Evolutionary conservation across 1,140 invertebrate genomes (phyloP), one percentile per base, ranked within the genome.

Genomic region (Philotrypesis tridentata): DNA sequence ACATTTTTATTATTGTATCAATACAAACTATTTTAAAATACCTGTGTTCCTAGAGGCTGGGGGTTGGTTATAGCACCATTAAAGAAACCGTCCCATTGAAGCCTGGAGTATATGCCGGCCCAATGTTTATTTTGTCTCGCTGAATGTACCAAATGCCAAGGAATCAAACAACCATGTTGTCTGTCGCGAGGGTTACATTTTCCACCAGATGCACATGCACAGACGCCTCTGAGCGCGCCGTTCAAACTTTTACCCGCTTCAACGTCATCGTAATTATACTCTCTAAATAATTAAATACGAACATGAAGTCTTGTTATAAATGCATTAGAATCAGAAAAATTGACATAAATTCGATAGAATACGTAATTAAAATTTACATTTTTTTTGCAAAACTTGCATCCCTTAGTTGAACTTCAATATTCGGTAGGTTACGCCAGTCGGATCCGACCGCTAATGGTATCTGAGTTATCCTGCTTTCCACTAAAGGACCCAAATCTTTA

Each of bases 91-190:
- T 96, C 94, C 96, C 96, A 97, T 77, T 95, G 94, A 1, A 97
- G 87, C 65, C 97, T 92, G 1, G 96, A 93, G 80, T 94, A 95
- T 29, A 94, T 90, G 1, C 94, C 94, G 0, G 95, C 93, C 97
- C 97, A 98, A 91, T 98, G 92, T 89, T 97, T 96, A 89, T 98
- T 96, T 29, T 96, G 90, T 89, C 97, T 96, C 31, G 94, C 96
- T 1, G 97, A 97, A 89, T 98, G 97, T n/a, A 96, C 96, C 76
- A 98, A 92, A 89, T 96, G 97, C 97, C 97, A 98, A 1, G 97
- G 97, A 72, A 98, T 96, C 43, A 98, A 89, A 0, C 97, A 97
- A 89, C 96, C 95, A 87, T 95, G 95, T 91, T 98, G 97, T 72
- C 94, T 93, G 89, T 97, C 95, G 82, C 92, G 89, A 1, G 95